Evolutionary conservation across 2,888 invertebrate species (phyloP), one percentile per base, ranked within the genome.

Genomic region (Drosophila nr. medialis): DNA sequence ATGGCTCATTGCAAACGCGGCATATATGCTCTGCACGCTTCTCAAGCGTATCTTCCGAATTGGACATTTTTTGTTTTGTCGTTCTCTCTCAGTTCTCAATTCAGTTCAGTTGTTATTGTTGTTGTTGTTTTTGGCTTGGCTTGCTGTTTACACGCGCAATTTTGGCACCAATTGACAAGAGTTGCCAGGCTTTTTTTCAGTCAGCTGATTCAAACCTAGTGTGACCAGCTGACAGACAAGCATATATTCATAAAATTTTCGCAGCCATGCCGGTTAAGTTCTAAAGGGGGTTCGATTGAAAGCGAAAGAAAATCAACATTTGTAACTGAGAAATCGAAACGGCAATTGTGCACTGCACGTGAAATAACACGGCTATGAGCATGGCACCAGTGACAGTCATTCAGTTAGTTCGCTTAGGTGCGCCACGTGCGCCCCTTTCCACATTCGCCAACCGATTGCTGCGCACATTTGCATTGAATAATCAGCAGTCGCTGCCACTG

Each of bases 1-100:
- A 87, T 36, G 88, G 81, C 2, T 40, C 63, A 58, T 92, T 70
- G 71, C 93, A 93, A 2, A 89, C 78, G 2, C 93, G 91, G 54
- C 93, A 93, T 21, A 90, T 75, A 10, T 81, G 83, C 51, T 82
- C 68, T 7, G 72, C 67, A 15, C 21, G 38, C 45, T 6, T 60
- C 55, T 1, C 63, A 59, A 7, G 30, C 24, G 36, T 40, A 29
- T 75, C 64, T 36, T 50, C 53, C 10, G 50, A 27, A 49, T 18
- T 56, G 29, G 74, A 74, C 74, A 79, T 21, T 64, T 27, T 15
- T 40, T 29, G 32, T 49, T 24, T 55, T 36, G 18, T 58, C 66
- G 30, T 61, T 64, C 27, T 38, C 30, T 38, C 29, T 40, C 15
- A 24, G 21, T 45, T 45, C 45, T 7, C 34, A 34, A 34, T 34